Evolutionary conservation across 2,113 vertebrate species (phyloP).

Genomic region (Rana temporaria): DNA sequence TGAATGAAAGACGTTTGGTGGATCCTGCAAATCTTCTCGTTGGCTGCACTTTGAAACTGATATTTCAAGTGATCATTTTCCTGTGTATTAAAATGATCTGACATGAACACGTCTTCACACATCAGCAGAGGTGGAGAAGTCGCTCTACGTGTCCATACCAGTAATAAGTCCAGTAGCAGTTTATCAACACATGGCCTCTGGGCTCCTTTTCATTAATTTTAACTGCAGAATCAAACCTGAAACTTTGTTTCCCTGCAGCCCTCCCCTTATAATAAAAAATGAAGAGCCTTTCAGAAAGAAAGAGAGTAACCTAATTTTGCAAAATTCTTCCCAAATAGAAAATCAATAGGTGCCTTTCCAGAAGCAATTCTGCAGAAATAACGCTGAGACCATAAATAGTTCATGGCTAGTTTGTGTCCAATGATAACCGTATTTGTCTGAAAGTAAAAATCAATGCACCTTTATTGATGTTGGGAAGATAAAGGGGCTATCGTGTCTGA

Average conservation of each 20-base stretch:
- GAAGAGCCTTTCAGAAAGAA: conserved; percentile 49
- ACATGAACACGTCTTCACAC: neutral
- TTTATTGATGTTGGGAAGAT: conserved; percentile 49
- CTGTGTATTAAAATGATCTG: neutral
- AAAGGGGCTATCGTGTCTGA: conserved; percentile 36
- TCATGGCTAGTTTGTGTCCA: conserved; percentile 58
- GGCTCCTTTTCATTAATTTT: conserved; percentile 53
- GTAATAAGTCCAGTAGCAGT: conserved; percentile 13
- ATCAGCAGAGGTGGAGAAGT: neutral
- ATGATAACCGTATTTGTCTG: conserved; percentile 58
- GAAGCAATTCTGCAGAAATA: conserved; percentile 53
- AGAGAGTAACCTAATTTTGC: conserved; percentile 56
- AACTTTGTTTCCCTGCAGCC: conserved; percentile 50
- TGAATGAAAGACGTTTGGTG: too few species aligned
- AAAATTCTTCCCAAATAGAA: conserved; percentile 59
- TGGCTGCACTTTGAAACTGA: too few species aligned
- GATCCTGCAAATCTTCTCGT: too few species aligned
- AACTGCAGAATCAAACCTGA: conserved; percentile 53
- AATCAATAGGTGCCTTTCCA: conserved; percentile 52
- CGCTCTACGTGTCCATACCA: neutral
- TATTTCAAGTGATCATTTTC: neutral
- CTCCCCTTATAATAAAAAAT: conserved; percentile 46
- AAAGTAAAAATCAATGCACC: conserved; percentile 54
- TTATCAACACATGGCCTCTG: conserved; percentile 31
- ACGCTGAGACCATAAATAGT: conserved; percentile 55